Conservation (phyloP, 2,113 vertebrate genomes). For the Plecotus auritus region DNA sequence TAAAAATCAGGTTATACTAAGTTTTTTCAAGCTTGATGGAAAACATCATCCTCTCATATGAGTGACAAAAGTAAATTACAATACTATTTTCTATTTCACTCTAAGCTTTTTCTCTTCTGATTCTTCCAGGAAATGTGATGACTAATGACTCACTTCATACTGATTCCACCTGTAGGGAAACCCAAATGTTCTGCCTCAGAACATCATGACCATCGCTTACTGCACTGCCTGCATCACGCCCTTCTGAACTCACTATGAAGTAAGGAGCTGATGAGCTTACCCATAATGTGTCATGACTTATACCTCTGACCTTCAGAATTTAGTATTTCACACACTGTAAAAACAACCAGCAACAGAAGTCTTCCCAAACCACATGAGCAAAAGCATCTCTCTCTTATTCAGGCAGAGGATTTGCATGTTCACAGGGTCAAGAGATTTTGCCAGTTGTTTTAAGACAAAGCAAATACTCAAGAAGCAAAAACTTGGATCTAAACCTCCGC, state of each 20-base stretch:
- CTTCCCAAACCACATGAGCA: slow-evolving; percentile 14
- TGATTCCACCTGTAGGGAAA: slow-evolving; percentile 66
- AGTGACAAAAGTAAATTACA: slow-evolving; percentile 44
- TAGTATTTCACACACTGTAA: slow-evolving; percentile 36
- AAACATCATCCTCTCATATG: not conserved
- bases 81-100: slow-evolving; percentile 52
- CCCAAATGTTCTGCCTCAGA: slow-evolving; percentile 58
- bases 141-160: slow-evolving; percentile 64
- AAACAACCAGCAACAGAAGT: slow-evolving; percentile 40
- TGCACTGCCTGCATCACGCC: slow-evolving; percentile 50
- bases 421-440: not conserved
- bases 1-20: not conserved
- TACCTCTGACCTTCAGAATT: slow-evolving; percentile 61
- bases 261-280: slow-evolving; percentile 34
- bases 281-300: slow-evolving; percentile 45
- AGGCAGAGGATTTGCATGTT: not conserved
- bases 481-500: not conserved
- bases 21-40: not conserved
- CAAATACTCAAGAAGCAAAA: slow-evolving; percentile 31
- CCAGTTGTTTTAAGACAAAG: slow-evolving; percentile 23
- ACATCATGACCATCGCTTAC: slow-evolving; percentile 56
- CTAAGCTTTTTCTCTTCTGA: slow-evolving; percentile 58
- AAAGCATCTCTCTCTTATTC: slow-evolving; percentile 11
- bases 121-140: slow-evolving; percentile 66
- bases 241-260: slow-evolving; percentile 47